phyloP scores from a whole-genome alignment of 2,797 vertebrate genomes.

The Atherinosoma microstoma region DNA sequence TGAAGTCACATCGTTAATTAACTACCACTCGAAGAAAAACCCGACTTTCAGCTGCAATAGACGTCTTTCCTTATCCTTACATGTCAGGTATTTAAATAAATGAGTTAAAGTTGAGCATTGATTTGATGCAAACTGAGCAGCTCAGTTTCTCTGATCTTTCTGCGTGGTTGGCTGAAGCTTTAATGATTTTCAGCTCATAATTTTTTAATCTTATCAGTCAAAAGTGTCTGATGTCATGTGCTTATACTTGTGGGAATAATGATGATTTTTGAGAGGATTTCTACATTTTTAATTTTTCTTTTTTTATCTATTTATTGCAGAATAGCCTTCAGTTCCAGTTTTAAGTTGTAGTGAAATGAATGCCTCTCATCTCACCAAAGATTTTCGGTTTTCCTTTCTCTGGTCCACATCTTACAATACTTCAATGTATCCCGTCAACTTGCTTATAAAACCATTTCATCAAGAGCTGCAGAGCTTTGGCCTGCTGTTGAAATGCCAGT shows the following conservation, averaged over 20 bases:
- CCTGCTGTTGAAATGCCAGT: background rate
- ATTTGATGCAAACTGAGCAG: background rate
- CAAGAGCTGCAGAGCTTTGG: background rate
- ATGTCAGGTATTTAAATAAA: background rate
- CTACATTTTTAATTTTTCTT: too few relatives aligned
- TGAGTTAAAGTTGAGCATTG: background rate
- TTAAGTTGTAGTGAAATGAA: background rate
- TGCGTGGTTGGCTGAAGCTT: background rate
- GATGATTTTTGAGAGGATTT: background rate
- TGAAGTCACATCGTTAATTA: background rate
- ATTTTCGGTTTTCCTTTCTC: background rate
- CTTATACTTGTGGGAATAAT: background rate
- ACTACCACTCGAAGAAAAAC: background rate
- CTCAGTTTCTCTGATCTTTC: background rate
- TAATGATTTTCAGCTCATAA: background rate
- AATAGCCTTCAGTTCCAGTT: constrained; percentile 1
- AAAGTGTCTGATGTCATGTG: background rate
- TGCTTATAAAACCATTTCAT: background rate
- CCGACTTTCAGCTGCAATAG: background rate
- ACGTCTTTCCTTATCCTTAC: background rate
- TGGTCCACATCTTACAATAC: background rate
- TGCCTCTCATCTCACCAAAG: background rate
- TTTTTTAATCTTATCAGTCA: background rate
- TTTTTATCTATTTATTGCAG: background rate
- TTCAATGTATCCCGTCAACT: background rate